A percentile compares a stretch with the other conserved stretches of the same genome.
phyloP scores from a whole-genome alignment of 2,797 vertebrate species.

The Crax fasciolata region DNA sequence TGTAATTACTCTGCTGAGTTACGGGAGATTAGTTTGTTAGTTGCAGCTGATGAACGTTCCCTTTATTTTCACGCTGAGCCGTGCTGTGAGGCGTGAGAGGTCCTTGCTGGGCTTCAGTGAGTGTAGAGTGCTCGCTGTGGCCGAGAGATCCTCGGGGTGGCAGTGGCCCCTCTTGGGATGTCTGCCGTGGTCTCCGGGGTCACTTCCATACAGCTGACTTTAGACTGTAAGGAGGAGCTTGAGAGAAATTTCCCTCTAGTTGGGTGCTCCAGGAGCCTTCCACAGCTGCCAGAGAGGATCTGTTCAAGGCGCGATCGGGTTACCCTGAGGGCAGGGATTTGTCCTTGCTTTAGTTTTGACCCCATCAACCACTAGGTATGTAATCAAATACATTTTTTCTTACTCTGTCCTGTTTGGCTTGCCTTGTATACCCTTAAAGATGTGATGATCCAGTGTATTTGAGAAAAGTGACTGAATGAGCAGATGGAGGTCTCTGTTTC shows the following conservation, averaged over 20 bases:
- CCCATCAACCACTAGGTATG: constrained; percentile 46
- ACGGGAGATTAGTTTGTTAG: constrained; percentile 1
- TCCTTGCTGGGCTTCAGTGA: not conserved
- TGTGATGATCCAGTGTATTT: constrained; percentile 47
- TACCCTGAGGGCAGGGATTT: constrained; percentile 90
- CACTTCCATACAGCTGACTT: constrained; percentile 31
- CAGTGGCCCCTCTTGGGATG: constrained; percentile 18
- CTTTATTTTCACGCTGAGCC: not conserved
- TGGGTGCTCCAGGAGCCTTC: constrained; percentile 21
- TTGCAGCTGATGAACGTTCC: not conserved
- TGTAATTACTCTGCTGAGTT: constrained; percentile 47
- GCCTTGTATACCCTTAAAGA: constrained; percentile 49
- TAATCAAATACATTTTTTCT: constrained; percentile 77
- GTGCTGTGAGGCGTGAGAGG: not conserved
- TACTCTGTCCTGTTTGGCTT: constrained; percentile 23
- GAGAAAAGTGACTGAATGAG: constrained; percentile 39
- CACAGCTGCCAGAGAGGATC: constrained; percentile 45
- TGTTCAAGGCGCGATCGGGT: constrained; percentile 85
- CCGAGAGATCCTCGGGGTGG: not conserved
- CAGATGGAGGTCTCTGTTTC: constrained; percentile 7
- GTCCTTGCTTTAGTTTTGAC: constrained; percentile 88
- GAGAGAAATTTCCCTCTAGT: constrained; percentile 52
- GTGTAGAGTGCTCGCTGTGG: not conserved
- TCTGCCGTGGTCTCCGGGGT: constrained; percentile 9
- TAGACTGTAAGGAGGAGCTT: constrained; percentile 6